Evolutionary conservation across 1,140 invertebrate genomes (phyloP).

Genomic region (Drosophila elegans): DNA sequence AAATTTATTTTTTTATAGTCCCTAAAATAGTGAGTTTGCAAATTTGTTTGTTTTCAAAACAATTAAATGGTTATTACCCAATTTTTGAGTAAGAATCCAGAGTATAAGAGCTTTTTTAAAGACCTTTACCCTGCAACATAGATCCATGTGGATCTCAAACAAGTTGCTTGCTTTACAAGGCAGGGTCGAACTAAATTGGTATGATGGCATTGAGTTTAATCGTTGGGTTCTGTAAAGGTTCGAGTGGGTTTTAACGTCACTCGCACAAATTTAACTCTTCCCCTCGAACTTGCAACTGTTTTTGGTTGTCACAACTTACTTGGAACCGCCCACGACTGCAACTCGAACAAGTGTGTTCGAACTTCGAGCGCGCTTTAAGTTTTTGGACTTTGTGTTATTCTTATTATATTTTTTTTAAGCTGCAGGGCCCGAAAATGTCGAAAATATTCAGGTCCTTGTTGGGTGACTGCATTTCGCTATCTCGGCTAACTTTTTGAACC

Average conservation of each 20-base stretch:
- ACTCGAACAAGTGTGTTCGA: slow-evolving; percentile 12
- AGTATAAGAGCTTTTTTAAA: slow-evolving; percentile 24
- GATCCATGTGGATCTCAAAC: slow-evolving; percentile 31
- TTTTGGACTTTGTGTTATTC: background rate
- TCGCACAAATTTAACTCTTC: background rate
- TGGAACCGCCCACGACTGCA: slow-evolving; percentile 57
- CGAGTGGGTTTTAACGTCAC: background rate
- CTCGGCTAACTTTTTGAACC: slow-evolving; percentile 58
- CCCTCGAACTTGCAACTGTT: slow-evolving; percentile 24
- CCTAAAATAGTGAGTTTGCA: no score
- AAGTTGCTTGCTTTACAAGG: background rate
- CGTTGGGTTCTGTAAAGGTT: background rate
- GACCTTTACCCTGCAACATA: background rate
- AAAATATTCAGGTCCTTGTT: slow-evolving; percentile 31
- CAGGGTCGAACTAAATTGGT: background rate
- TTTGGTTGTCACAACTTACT: slow-evolving; percentile 4
- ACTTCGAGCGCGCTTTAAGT: slow-evolving; percentile 7
- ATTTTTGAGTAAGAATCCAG: background rate
- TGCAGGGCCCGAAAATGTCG: slow-evolving; percentile 5
- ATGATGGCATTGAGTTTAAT: slow-evolving; percentile 16
- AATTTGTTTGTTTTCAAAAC: background rate
- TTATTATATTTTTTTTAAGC: background rate
- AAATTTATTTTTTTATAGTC: no score
- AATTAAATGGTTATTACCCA: background rate
- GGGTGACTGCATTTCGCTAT: slow-evolving; percentile 57